These are phyloP conservation scores for Araneus ventricosus DNA, from an alignment of 1,140 invertebrate genomes.

Conservation along the genomic window DNA sequence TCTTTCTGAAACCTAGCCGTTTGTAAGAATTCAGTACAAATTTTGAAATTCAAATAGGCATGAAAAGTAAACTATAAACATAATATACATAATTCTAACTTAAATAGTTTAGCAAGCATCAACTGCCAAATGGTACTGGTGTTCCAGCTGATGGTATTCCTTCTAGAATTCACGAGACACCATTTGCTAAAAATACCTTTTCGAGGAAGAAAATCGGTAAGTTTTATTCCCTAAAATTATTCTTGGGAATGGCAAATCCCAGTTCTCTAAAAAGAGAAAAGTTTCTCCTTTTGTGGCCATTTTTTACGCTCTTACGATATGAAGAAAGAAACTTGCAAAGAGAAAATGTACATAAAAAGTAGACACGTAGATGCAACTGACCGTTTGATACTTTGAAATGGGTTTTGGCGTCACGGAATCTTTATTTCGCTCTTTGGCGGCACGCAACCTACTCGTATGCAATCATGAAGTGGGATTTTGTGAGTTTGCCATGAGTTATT, in stretches of 20 bases:
- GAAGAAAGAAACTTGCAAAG: conserved; percentile 1
- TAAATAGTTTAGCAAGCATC: too few relatives aligned
- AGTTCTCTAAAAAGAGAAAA: not conserved
- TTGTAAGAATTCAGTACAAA: too few relatives aligned
- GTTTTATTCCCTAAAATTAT: conserved; percentile 6
- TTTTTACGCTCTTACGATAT: conserved; percentile 11
- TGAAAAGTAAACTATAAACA: too few relatives aligned
- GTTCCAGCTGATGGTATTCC: too few relatives aligned
- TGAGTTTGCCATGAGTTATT: not conserved
- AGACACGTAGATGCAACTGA: not conserved
- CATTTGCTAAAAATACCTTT: not conserved
- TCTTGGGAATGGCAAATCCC: not conserved
- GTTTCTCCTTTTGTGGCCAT: not conserved
- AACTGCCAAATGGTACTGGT: too few relatives aligned
- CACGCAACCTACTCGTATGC: conserved; percentile 3
- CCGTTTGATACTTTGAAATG: conserved; percentile 34
- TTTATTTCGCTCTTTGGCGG: conserved; percentile 12
- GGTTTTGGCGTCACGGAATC: conserved; percentile 5
- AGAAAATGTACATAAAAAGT: not conserved
- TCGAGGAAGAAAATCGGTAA: not conserved
- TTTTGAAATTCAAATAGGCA: too few relatives aligned
- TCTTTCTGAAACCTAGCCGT: too few relatives aligned
- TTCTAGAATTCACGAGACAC: not conserved
- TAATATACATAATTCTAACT: too few relatives aligned
- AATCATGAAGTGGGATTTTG: not conserved